Percentiles rank a stretch among this genome's conserved stretches.
Evolutionary conservation across 2,888 invertebrate species (phyloP).

Genomic region (Ellobium chinense): DNA sequence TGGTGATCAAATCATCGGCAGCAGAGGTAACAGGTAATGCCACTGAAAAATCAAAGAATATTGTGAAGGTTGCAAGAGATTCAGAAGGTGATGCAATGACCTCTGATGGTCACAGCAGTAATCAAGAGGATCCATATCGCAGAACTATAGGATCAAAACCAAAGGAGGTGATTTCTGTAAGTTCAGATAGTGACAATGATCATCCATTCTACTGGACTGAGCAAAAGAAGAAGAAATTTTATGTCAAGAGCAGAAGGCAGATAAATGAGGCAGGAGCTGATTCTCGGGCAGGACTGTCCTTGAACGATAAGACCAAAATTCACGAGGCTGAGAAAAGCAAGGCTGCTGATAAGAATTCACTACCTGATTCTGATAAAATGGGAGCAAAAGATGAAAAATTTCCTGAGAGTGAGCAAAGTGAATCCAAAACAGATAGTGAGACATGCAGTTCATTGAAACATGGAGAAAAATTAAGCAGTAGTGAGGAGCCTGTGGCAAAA

Average conservation of each 20-base stretch:
- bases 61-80: not conserved
- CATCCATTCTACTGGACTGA: not conserved
- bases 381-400: no score
- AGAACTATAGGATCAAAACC: not conserved
- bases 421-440: no score
- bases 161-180: conserved; percentile 1
- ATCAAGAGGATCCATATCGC: not conserved
- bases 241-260: not conserved
- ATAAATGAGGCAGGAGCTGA: no score
- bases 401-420: no score
- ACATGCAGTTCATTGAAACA: no score
- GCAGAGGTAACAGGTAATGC: not conserved
- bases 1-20: no score
- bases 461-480: no score
- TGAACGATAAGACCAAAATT: no score
- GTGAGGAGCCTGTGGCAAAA: not conserved
- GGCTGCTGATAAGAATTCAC: no score
- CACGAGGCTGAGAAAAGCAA: no score
- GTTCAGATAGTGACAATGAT: not conserved
- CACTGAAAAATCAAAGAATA: not conserved
- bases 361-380: no score
- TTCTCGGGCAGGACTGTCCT: no score
- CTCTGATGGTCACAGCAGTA: not conserved
- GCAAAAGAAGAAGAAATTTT: not conserved
- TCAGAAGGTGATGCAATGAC: not conserved